Evolutionary conservation across 92 coral and sea anemone genomes (phyloP).

Genomic region (Pocillopora grandis): DNA sequence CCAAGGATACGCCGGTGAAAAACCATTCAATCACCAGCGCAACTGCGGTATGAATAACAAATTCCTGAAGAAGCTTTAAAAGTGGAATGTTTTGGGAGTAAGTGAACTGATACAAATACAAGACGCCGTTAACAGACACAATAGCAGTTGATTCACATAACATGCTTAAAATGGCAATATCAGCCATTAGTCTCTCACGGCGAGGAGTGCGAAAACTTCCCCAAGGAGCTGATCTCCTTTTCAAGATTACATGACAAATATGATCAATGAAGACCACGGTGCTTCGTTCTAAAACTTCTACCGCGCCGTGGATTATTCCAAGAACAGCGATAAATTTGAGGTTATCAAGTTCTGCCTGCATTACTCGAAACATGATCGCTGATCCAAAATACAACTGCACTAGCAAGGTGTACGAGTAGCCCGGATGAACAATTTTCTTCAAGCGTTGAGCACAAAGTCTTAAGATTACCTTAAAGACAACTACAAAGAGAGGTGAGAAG

Average conservation of each 20-base stretch:
- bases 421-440: too few relatives aligned
- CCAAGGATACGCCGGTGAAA: slow-evolving; percentile 37
- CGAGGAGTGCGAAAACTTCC: slow-evolving; percentile 50
- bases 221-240: slow-evolving; percentile 19
- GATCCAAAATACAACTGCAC: too few relatives aligned
- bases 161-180: slow-evolving; percentile 40
- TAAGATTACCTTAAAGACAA: too few relatives aligned
- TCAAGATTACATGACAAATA: neutral
- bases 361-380: neutral
- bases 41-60: slow-evolving; percentile 14
- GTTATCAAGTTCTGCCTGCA: slow-evolving; percentile 10
- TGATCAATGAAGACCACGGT: slow-evolving; percentile 14
- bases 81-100: neutral
- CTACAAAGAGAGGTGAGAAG: too few relatives aligned
- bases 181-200: slow-evolving; percentile 45
- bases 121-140: slow-evolving; percentile 31
- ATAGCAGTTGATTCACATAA: slow-evolving; percentile 32
- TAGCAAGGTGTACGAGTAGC: too few relatives aligned
- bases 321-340: neutral
- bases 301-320: slow-evolving; percentile 8
- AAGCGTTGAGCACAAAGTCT: too few relatives aligned
- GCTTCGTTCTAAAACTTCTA: neutral
- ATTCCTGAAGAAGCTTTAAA: neutral
- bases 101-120: slow-evolving; percentile 24
- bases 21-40: slow-evolving; percentile 37